Percentiles rank a stretch among this genome's conserved stretches.
Evolutionary conservation across 2,113 vertebrate species (phyloP).

Genomic region (Sturnus vulgaris): DNA sequence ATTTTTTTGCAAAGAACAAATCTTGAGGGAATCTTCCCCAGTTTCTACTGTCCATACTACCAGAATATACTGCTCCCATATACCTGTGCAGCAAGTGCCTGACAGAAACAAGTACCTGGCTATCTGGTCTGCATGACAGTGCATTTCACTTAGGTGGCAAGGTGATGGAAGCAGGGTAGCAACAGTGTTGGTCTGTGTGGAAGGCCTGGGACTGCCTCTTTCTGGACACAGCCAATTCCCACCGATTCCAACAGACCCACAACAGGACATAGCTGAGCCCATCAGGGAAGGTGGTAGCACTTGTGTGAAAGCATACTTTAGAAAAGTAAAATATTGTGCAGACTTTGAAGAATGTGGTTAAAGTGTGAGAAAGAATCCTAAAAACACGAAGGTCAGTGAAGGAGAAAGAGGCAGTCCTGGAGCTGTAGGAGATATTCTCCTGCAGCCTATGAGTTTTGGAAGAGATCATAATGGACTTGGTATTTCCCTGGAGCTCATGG

Average conservation of each 20-base stretch:
- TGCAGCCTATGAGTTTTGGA: background rate
- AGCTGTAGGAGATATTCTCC: background rate
- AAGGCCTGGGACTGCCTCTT: background rate
- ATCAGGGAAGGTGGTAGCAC: background rate
- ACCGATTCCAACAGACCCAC: background rate
- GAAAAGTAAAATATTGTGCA: background rate
- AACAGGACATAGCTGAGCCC: background rate
- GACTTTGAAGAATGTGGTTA: background rate
- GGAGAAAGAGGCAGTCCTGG: background rate
- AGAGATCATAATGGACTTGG: background rate
- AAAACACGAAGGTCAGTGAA: background rate
- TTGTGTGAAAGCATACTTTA: background rate
- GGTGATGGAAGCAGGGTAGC: background rate
- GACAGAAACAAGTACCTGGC: background rate
- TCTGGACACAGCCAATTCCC: background rate
- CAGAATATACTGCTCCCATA: background rate
- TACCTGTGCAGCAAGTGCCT: background rate
- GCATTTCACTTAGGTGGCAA: background rate
- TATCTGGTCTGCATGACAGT: background rate
- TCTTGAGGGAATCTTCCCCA: background rate
- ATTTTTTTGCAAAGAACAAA: background rate
- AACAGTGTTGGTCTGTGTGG: background rate
- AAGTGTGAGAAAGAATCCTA: background rate
- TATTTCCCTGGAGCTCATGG: background rate
- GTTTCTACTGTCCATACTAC: background rate